Percentiles rank a stretch among this genome's conserved stretches.
These are phyloP conservation scores for Zaprionus gabonicus DNA, from an alignment of 1,140 invertebrate genomes.

Conservation along the genomic window DNA sequence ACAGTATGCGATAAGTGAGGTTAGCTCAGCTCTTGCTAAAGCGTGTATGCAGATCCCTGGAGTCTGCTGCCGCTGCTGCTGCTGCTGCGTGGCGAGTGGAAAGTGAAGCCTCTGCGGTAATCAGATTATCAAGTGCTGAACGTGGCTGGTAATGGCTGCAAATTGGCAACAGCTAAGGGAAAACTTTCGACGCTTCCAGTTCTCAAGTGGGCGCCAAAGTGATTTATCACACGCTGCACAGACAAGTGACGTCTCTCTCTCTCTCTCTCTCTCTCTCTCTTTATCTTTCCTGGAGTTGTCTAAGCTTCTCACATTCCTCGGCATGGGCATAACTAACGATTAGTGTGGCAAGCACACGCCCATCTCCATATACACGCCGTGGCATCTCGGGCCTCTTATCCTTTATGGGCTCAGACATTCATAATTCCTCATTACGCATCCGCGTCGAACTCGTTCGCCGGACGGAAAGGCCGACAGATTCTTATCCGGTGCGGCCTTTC, in stretches of 20 bases:
- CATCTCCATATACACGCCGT: conserved; percentile 9
- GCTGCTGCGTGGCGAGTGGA: neutral
- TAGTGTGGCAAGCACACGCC: conserved; percentile 38
- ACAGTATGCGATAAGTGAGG: conserved; percentile 15
- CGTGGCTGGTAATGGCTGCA: conserved; percentile 20
- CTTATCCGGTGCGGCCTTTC: conserved; percentile 37
- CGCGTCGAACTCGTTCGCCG: neutral
- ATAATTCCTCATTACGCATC: conserved; percentile 71
- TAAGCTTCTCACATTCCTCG: conserved; percentile 19
- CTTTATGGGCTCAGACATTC: conserved; percentile 54
- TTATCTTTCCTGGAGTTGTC: neutral
- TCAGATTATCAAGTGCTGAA: conserved; percentile 42
- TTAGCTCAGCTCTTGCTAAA: neutral
- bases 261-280: neutral
- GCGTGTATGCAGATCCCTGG: conserved; percentile 8
- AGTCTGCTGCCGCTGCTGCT: neutral
- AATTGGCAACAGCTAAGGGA: conserved; percentile 30
- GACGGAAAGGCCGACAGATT: conserved; percentile 30
- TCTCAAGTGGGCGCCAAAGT: conserved; percentile 35
- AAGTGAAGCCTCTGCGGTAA: conserved; percentile 26
- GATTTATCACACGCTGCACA: conserved; percentile 35
- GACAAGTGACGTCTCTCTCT: neutral
- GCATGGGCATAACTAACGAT: conserved; percentile 70
- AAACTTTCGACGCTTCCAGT: conserved; percentile 23
- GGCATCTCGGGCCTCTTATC: conserved; percentile 30